A percentile compares a stretch with the other conserved stretches of the same genome.
Conservation (phyloP, 2,888 invertebrate genomes). For the Odontothrips loti region DNA sequence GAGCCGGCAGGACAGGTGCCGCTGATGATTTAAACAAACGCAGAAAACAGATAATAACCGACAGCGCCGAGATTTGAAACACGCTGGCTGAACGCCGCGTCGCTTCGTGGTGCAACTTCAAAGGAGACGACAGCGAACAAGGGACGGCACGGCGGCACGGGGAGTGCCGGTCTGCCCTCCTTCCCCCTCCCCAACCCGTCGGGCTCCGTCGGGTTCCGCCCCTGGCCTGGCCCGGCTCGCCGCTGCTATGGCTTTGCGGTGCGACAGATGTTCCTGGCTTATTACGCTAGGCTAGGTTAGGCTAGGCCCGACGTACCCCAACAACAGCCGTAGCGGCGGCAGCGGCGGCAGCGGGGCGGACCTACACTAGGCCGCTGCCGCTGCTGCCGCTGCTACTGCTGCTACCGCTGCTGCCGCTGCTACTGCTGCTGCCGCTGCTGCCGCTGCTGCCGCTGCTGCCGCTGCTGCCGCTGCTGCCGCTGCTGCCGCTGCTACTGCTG, state of each 20-base stretch:
- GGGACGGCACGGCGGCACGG: no score
- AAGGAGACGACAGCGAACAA: no score
- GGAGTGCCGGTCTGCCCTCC: no score
- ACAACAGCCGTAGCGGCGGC: no score
- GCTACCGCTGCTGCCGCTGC: neutral
- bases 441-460: no score
- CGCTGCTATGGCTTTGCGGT: neutral
- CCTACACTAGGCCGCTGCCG: neutral
- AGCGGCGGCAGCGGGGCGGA: neutral
- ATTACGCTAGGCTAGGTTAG: conserved; percentile 15
- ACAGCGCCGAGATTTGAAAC: neutral
- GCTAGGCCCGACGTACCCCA: neutral
- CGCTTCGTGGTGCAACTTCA: neutral
- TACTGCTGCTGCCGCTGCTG: neutral
- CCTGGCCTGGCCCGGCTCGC: neutral
- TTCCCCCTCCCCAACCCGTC: neutral
- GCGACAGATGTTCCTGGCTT: conserved; percentile 14
- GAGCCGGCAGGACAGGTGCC: neutral
- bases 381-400: neutral
- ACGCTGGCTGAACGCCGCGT: neutral
- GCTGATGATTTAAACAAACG: neutral
- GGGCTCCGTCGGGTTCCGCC: neutral
- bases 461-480: no score
- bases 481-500: no score
- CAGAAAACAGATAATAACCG: neutral